Percentiles rank a stretch among this genome's conserved stretches.
These are phyloP conservation scores for Malurus cyaneus DNA, from an alignment of 2,113 vertebrate genomes.

Conservation along the genomic window DNA sequence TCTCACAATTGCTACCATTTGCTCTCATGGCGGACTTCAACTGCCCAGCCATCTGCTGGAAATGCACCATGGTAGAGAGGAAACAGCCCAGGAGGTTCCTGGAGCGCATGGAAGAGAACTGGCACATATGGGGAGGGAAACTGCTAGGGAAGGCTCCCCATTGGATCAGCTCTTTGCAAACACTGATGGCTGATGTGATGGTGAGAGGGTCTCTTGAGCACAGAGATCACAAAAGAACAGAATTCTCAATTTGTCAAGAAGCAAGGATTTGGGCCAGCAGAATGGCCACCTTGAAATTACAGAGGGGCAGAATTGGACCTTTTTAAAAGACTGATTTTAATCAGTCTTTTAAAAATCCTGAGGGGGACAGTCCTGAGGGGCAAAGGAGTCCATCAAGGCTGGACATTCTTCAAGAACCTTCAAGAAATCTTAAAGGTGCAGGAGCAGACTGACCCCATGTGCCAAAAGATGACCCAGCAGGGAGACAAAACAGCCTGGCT, in stretches of 20 bases:
- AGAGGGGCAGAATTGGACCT: not conserved
- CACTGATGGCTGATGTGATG: too few relatives aligned
- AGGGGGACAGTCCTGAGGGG: not conserved
- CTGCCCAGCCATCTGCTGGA: not conserved
- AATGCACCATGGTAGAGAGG: not conserved
- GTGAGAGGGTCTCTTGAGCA: not conserved
- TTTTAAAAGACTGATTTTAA: not conserved
- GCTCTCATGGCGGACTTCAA: not conserved
- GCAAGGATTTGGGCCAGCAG: rapidly evolving
- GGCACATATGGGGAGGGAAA: not conserved
- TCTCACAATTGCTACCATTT: not conserved
- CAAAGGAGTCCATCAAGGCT: not conserved
- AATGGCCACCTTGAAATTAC: not conserved
- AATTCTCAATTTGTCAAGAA: not conserved
- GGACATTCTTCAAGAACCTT: not conserved
- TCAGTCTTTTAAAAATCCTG: too few relatives aligned
- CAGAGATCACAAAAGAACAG: not conserved
- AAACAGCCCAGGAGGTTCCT: not conserved
- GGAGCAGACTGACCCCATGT: not conserved
- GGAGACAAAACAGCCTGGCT: not conserved
- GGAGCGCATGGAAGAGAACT: not conserved
- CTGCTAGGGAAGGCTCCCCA: not conserved
- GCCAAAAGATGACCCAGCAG: not conserved
- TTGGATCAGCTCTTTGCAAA: not conserved
- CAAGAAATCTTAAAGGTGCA: not conserved